A percentile compares a stretch with the other conserved stretches of the same genome.
These are phyloP conservation scores for Maylandia zebra DNA, from an alignment of 2,113 vertebrate genomes.

Conservation along the genomic window DNA sequence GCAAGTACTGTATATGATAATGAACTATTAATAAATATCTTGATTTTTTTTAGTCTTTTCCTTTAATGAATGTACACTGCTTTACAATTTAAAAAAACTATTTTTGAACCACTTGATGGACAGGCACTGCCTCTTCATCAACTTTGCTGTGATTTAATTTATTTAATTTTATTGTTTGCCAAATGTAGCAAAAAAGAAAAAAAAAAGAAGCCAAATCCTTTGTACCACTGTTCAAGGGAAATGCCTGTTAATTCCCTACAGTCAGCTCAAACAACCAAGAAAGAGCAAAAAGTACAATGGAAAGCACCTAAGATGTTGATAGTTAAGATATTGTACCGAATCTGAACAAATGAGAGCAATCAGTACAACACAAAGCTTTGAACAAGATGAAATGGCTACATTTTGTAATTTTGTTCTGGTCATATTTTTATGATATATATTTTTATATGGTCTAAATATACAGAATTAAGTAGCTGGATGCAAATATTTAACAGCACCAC, in stretches of 20 bases:
- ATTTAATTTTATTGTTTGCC: background rate
- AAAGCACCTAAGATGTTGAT: background rate
- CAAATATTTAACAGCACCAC: background rate
- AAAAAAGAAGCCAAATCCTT: background rate
- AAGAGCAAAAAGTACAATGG: background rate
- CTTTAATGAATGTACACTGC: background rate
- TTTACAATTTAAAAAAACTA: no score
- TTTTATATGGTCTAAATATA: background rate
- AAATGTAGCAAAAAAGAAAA: background rate
- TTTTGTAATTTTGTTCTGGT: background rate
- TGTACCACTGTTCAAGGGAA: background rate
- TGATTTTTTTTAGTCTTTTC: background rate
- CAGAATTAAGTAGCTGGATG: background rate
- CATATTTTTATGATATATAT: background rate
- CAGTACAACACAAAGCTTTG: background rate
- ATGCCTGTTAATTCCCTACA: background rate
- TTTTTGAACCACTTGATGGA: background rate
- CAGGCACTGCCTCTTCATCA: background rate
- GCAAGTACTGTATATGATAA: background rate
- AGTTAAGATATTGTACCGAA: background rate
- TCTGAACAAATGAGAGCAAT: background rate
- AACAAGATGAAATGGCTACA: background rate
- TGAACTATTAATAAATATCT: background rate
- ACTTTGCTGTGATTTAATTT: fast-evolving
- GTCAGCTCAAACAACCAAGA: background rate